Evolutionary conservation across 2,888 invertebrate genomes (phyloP), one percentile per base, ranked within the genome.

Genomic region (Pachliopta kotzebuea): DNA sequence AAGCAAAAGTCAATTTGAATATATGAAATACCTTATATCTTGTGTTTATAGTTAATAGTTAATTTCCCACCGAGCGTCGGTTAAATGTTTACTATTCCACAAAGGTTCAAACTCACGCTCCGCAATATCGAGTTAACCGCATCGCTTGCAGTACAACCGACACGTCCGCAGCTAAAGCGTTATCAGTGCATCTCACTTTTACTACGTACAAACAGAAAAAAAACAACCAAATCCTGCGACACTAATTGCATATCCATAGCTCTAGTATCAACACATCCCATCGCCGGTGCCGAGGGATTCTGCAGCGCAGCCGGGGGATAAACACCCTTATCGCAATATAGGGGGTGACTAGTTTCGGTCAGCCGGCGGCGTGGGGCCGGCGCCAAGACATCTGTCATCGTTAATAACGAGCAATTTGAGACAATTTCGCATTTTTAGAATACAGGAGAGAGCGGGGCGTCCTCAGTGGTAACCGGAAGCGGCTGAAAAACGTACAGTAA

Each of bases 371-470:
- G 37, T 14, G 73, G 77, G 80, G 76, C 78, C 83, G 90, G 90
- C 90, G 90, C 90, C 84, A 88, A 84, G 83, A 85, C 90, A 90
- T 90, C 90, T 90, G 90, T 90, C 90, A 90, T 90, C 88, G 88
- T 90, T 90, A 89, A 90, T 88, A 90, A 89, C 84, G 84, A 88
- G 88, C 90, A 90, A 90, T 90, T 90, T 88, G 88, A 89, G 86
- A 76, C 88, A 90, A 90, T 90, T 90, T 85, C 80, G 88, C 86
- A 90, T 90, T 87, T 90, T 90, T 88, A 81, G 85, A 89, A 90
- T 89, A 82, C 77, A 79, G 73, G 74, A 77, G 80, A 83, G 84
- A 81, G 77, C 84, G 85, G 85, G 82, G 88, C 88, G 84, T 87
- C 87, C 85, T 68, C 80, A 84, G 82, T 80, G 79, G 75, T 77